Base-by-base conservation (phyloP, 2,888 invertebrate genomes). In the Bombylius major region DNA sequence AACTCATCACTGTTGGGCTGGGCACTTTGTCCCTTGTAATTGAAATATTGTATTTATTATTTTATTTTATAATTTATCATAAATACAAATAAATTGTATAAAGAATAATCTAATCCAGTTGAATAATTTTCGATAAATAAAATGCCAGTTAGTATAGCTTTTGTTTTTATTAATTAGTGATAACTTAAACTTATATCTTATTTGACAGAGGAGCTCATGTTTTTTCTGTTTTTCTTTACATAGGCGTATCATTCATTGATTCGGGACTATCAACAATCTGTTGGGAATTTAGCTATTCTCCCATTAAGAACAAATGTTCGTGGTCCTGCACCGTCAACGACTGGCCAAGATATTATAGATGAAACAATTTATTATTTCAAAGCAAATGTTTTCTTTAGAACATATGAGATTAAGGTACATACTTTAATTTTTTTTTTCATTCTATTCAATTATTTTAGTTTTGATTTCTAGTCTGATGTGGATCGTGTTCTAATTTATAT, bases 361-460 rank as follows among this genome's bases (percentile, higher is more conserved):
- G 99, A 99, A 79, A 92, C 97, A 54, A 79, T 99, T 44, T 89
- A 89, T 69, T 99, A 84, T 74, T 99, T 99, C 75, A 98, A 96
- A 77, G 97, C 99, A 1, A 99, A 99, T 77, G 96, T 99, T 1
- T 99, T 99, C 76, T 99, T 99, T 73, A 84, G 97, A 63, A 97
- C 95, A 44, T 99, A 97, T 75, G 98, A 99, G 79, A 95, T 99
- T 59, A 97, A 97, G 83, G 93, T 92, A 75, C 11, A 32, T 5
- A 8, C 31, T 3, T 23, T 5, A 9, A 31, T 4, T 47, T 31
- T 7, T n/a, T 11, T 47, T 47, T 47, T 47, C 13, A 3, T 47
- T 34, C 8, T 34, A 4, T 12, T 4, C 34, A 48, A 13, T 39
- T 11, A 31, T 42, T 13, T 12, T 2, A 46, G n/a, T 32, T 12